A percentile compares a stretch with the other conserved stretches of the same genome.
These are phyloP conservation scores for Microtus montanus DNA, from an alignment of 2,113 vertebrate species.

Conservation along the genomic window DNA sequence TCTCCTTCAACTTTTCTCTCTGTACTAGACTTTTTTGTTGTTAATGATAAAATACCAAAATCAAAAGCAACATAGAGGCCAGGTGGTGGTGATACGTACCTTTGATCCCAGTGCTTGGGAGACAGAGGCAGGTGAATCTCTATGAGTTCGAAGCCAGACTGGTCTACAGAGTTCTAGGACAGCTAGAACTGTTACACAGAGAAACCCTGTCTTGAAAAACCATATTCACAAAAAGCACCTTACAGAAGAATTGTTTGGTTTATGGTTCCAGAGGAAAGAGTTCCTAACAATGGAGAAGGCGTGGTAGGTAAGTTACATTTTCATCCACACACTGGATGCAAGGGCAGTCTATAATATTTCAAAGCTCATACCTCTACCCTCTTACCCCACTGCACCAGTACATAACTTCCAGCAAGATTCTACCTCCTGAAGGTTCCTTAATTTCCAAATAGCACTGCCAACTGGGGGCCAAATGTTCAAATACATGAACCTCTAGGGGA, in stretches of 20 bases:
- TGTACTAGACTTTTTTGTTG: background rate
- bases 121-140: background rate
- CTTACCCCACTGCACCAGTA: background rate
- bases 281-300: background rate
- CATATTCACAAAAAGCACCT: background rate
- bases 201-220: background rate
- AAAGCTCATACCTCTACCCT: background rate
- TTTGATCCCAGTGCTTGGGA: background rate
- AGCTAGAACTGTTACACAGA: background rate
- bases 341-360: background rate
- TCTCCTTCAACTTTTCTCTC: background rate
- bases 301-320: background rate
- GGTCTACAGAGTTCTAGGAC: background rate
- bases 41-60: background rate
- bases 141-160: background rate
- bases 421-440: background rate
- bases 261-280: background rate
- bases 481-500: background rate
- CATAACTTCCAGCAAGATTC: background rate
- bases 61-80: background rate
- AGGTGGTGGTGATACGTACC: background rate
- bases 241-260: background rate
- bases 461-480: background rate
- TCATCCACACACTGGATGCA: background rate
- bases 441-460: background rate